phyloP scores from a whole-genome alignment of 2,113 vertebrate species.

The Daboia siamensis region DNA sequence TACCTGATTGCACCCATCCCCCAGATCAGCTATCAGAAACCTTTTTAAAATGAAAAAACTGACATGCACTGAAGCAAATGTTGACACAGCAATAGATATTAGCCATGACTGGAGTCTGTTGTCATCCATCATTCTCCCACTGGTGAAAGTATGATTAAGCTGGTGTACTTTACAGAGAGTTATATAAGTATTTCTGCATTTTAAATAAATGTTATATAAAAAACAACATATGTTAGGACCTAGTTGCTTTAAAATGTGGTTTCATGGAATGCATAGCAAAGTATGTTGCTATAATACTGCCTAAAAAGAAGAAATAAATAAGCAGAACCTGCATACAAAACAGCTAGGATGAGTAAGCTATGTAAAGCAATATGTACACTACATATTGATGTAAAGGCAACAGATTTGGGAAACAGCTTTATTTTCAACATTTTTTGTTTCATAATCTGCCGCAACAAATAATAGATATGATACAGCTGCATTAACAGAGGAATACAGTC shows the following conservation, averaged over 20 bases:
- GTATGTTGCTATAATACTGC: background rate
- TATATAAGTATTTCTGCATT: background rate
- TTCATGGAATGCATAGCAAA: background rate
- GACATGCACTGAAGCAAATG: background rate
- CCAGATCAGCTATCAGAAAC: background rate
- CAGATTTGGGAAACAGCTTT: background rate
- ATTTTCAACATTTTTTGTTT: background rate
- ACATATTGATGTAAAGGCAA: background rate
- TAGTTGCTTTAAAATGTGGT: background rate
- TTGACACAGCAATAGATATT: background rate
- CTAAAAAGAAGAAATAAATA: background rate
- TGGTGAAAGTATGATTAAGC: background rate
- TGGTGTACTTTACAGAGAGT: background rate
- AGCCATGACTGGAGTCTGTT: background rate
- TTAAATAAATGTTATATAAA: background rate
- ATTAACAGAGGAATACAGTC: too few species aligned
- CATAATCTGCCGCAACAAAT: background rate
- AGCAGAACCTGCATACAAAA: background rate
- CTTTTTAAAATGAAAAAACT: background rate
- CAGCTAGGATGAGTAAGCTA: background rate
- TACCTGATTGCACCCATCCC: background rate
- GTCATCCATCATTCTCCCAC: background rate
- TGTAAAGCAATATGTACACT: background rate
- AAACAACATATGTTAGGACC: background rate
- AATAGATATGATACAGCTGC: background rate